phyloP scores from a whole-genome alignment of 2,888 invertebrate species.

The Philhelius pedissequus region DNA sequence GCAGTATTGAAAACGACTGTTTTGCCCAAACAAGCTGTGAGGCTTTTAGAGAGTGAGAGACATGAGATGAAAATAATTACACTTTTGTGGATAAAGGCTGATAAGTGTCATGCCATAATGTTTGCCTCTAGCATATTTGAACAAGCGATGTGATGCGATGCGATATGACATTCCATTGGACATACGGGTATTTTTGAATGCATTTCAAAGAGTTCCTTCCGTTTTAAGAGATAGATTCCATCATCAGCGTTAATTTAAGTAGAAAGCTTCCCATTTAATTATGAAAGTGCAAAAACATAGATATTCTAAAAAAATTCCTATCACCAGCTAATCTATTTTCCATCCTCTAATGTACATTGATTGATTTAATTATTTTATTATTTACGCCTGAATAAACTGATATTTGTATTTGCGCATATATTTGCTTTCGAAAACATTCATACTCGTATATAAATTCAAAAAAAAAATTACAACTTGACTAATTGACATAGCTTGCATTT shows the following conservation, averaged over 20 bases:
- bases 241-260: not conserved
- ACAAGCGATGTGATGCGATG: constrained; percentile 3
- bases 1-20: constrained; percentile 29
- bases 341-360: not conserved
- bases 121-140: constrained; percentile 8
- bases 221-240: not conserved
- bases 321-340: not conserved
- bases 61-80: constrained; percentile 56
- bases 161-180: not conserved
- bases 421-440: not conserved
- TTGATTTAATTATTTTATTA: not conserved
- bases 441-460: not conserved
- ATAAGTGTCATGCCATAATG: constrained; percentile 40
- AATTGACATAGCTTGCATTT: not conserved
- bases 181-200: not conserved
- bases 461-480: not conserved
- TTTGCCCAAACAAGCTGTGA: constrained; percentile 17
- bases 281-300: not conserved
- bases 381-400: not conserved
- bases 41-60: constrained; percentile 27
- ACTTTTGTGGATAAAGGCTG: constrained; percentile 37
- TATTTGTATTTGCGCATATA: not conserved
- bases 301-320: not conserved
- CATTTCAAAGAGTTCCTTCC: not conserved
- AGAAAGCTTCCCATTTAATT: not conserved